These are phyloP conservation scores for Hofmannophila pseudospretella DNA, from an alignment of 2,888 invertebrate species.

Conservation along the genomic window DNA sequence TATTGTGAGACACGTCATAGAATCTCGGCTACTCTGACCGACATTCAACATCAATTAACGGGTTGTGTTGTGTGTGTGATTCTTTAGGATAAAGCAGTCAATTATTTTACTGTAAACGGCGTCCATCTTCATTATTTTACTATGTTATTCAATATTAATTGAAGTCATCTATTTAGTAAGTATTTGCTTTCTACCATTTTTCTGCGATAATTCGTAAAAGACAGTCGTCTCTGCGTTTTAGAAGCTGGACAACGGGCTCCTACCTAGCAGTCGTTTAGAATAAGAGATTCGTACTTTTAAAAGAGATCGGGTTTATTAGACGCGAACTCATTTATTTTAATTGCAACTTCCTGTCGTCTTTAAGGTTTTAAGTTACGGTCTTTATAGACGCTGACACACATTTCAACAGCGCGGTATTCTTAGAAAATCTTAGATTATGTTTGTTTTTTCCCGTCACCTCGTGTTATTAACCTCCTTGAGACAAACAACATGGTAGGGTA, in stretches of 20 bases:
- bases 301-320: constrained; percentile 44
- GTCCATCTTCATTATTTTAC: too few species aligned
- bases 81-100: too few species aligned
- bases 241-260: constrained; percentile 15
- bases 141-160: too few species aligned
- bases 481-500: constrained; percentile 34
- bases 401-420: constrained; percentile 47
- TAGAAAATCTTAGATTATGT: constrained; percentile 34
- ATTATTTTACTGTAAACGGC: too few species aligned
- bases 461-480: constrained; percentile 57
- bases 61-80: too few species aligned
- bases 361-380: constrained; percentile 42
- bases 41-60: too few species aligned
- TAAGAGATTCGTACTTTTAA: constrained; percentile 23
- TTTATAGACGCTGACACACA: constrained; percentile 49
- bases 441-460: constrained; percentile 24
- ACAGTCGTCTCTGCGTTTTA: too few species aligned
- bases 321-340: constrained; percentile 43
- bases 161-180: background rate
- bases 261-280: constrained; percentile 14
- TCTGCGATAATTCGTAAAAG: too few species aligned
- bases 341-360: constrained; percentile 44
- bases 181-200: too few species aligned
- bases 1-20: too few species aligned
- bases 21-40: too few species aligned